A percentile compares a stretch with the other conserved stretches of the same genome.
Evolutionary conservation across 2,797 vertebrate species (phyloP).

Genomic region (Hirundo rustica): DNA sequence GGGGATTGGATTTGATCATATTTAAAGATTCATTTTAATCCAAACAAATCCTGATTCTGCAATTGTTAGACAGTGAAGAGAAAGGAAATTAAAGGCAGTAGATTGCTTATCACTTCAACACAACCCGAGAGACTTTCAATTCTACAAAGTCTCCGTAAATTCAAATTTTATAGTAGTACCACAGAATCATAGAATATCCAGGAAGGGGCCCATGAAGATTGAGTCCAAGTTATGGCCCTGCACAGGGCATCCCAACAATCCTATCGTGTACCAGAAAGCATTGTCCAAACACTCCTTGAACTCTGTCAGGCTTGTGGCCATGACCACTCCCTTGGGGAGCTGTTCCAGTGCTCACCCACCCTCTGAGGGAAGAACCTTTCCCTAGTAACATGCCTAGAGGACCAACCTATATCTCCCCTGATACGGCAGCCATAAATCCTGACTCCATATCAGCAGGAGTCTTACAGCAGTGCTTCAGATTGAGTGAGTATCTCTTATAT

Average conservation of each 20-base stretch:
- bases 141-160: not conserved
- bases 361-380: not conserved
- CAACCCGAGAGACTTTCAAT: not conserved
- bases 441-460: accelerated
- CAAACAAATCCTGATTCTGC: not conserved
- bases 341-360: not conserved
- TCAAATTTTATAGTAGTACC: not conserved
- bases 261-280: not conserved
- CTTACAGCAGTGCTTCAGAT: not conserved
- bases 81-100: not conserved
- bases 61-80: not conserved
- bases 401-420: not conserved
- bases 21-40: not conserved
- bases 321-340: too few species aligned
- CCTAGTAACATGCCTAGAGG: not conserved
- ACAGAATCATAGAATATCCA: not conserved
- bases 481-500: not conserved
- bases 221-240: not conserved
- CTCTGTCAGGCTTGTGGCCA: accelerated
- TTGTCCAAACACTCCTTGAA: not conserved
- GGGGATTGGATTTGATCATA: not conserved
- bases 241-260: not conserved
- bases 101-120: not conserved
- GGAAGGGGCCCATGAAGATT: accelerated
- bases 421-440: not conserved